Conservation (phyloP, 2,113 vertebrate genomes). For the Fukomys damarensis region DNA sequence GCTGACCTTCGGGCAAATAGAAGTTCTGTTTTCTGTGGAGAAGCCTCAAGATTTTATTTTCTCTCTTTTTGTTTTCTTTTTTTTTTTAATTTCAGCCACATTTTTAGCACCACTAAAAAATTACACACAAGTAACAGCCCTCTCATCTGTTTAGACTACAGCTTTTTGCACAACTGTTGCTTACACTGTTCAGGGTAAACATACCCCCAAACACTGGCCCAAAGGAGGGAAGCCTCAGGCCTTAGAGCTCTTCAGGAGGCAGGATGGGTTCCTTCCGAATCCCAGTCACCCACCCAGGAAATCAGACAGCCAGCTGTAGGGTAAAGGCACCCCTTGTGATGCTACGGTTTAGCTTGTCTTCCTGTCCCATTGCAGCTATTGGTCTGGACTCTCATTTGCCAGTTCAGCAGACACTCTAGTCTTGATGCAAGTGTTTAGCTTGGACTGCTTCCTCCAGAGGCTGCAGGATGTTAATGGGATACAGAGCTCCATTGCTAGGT, state of each 20-base stretch:
- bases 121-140: background rate
- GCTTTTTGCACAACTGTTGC: background rate
- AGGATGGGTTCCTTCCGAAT: background rate
- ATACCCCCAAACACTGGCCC: background rate
- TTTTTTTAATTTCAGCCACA: background rate
- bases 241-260: background rate
- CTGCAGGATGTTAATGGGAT: background rate
- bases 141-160: background rate
- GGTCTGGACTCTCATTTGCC: background rate
- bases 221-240: background rate
- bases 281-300: background rate
- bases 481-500: background rate
- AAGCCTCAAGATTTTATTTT: background rate
- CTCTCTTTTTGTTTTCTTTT: background rate
- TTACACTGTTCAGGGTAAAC: background rate
- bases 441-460: slow-evolving; percentile 4
- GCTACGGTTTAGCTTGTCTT: background rate
- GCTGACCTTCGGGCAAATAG: slow-evolving; percentile 70
- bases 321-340: fast-evolving
- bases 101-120: background rate
- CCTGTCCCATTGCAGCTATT: background rate
- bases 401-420: background rate
- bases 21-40: slow-evolving; percentile 56
- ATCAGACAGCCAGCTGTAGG: background rate
- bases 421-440: slow-evolving; percentile 15